phyloP scores from a whole-genome alignment of 35 echinoderm and acorn worm genomes.

The Strongylocentrotus purpuratus region DNA sequence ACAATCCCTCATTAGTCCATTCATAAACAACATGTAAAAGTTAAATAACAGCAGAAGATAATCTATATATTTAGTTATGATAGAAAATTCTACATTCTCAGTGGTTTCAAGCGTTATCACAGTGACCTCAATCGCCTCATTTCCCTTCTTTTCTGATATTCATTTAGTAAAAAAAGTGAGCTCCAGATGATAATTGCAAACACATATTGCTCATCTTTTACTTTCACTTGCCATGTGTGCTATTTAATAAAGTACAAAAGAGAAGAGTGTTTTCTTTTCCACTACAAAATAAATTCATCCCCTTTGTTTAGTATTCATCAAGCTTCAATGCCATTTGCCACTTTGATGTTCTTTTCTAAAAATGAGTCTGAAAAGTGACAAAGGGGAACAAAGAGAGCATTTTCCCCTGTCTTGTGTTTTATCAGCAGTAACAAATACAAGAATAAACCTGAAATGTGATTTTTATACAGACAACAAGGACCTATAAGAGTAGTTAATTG shows the following conservation, averaged over 20 bases:
- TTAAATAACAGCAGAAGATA: too few relatives aligned
- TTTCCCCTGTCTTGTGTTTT: not conserved
- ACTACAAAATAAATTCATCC: not conserved
- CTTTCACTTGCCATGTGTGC: too few relatives aligned
- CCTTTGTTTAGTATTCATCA: not conserved
- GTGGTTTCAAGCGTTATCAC: too few relatives aligned
- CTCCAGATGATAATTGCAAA: not conserved
- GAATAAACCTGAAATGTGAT: not conserved
- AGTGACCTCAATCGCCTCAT: too few relatives aligned
- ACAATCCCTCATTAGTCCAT: not conserved
- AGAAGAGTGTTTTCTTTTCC: not conserved
- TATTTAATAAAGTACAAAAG: not conserved
- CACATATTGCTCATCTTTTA: too few relatives aligned
- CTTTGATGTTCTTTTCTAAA: not conserved
- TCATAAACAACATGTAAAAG: not conserved
- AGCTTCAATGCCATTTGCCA: not conserved
- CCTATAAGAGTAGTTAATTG: not conserved
- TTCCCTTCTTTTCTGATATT: not conserved
- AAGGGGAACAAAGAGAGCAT: not conserved
- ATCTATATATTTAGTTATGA: too few relatives aligned
- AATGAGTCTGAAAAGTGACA: not conserved
- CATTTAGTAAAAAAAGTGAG: not conserved
- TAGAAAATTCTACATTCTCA: too few relatives aligned
- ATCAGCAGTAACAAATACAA: too few relatives aligned
- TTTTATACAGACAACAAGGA: not conserved